These are phyloP conservation scores for Corapipo altera DNA, from an alignment of 2,113 vertebrate genomes.

Conservation along the genomic window DNA sequence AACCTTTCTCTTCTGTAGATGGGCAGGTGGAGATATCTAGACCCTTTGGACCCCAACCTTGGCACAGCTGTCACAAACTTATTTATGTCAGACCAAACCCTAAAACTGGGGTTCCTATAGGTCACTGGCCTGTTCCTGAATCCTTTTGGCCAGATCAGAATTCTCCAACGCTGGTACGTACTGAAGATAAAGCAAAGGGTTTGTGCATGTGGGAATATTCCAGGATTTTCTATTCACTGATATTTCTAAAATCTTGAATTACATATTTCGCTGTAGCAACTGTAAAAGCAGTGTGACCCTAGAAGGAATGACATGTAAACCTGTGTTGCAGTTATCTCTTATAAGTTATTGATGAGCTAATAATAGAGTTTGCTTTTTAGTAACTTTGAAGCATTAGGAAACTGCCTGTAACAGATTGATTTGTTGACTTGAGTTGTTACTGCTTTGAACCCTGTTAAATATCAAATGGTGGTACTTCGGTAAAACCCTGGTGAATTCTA, in stretches of 20 bases:
- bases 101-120: slow-evolving; percentile 95
- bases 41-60: slow-evolving; percentile 84
- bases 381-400: background rate
- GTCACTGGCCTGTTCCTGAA: slow-evolving; percentile 97
- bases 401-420: background rate
- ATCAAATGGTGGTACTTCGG: background rate
- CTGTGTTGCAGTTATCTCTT: background rate
- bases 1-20: slow-evolving; percentile 73
- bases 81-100: slow-evolving; percentile 97
- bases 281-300: background rate
- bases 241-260: background rate
- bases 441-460: background rate
- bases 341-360: background rate
- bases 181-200: background rate
- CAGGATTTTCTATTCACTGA: background rate
- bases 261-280: background rate
- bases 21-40: slow-evolving; percentile 79
- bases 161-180: slow-evolving; percentile 91
- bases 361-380: background rate
- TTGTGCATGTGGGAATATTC: background rate
- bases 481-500: background rate
- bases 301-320: background rate
- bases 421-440: background rate
- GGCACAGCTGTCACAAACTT: slow-evolving; percentile 97
- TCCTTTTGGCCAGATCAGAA: slow-evolving; percentile 99